These are phyloP conservation scores for Lophius piscatorius DNA, from an alignment of 2,113 vertebrate genomes.

Conservation along the genomic window DNA sequence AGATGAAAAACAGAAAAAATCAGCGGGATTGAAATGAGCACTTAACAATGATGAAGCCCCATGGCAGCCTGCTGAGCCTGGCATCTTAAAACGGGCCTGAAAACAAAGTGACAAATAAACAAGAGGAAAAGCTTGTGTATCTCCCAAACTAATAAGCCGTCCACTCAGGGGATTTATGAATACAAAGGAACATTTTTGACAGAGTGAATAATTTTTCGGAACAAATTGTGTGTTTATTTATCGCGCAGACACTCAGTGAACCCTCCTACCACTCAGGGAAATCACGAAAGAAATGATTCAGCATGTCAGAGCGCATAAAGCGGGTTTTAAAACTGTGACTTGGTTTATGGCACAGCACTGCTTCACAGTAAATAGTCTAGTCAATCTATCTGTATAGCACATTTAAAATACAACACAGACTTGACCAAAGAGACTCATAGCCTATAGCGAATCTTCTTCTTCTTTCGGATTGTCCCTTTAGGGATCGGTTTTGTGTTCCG, in stretches of 20 bases:
- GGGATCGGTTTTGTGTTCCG: too few species aligned
- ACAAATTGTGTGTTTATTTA: conserved; percentile 43
- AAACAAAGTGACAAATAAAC: conserved; percentile 73
- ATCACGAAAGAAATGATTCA: conserved; percentile 5
- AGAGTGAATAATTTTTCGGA: conserved; percentile 39
- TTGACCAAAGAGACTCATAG: too few species aligned
- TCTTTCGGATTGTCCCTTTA: too few species aligned
- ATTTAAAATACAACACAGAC: too few species aligned
- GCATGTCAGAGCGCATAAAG: conserved; percentile 21
- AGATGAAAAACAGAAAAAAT: conserved; percentile 61
- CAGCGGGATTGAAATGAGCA: conserved; percentile 74
- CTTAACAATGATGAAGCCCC: conserved; percentile 79
- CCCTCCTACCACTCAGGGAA: conserved; percentile 21
- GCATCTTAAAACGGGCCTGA: conserved; percentile 65
- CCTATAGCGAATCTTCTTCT: too few species aligned
- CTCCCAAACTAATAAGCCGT: conserved; percentile 68
- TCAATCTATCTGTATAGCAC: too few species aligned
- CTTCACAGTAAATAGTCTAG: conserved; percentile 6
- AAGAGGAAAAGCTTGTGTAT: conserved; percentile 51
- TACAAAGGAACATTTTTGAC: conserved; percentile 50
- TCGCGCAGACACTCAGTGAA: conserved; percentile 18
- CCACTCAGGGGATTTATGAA: conserved; percentile 64
- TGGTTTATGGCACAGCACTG: conserved; percentile 5
- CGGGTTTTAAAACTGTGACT: conserved; percentile 24
- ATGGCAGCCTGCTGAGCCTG: conserved; percentile 66